A percentile compares a stretch with the other conserved stretches of the same genome.
Conservation (phyloP, 2,113 vertebrate genomes). For the Hydropotes inermis region DNA sequence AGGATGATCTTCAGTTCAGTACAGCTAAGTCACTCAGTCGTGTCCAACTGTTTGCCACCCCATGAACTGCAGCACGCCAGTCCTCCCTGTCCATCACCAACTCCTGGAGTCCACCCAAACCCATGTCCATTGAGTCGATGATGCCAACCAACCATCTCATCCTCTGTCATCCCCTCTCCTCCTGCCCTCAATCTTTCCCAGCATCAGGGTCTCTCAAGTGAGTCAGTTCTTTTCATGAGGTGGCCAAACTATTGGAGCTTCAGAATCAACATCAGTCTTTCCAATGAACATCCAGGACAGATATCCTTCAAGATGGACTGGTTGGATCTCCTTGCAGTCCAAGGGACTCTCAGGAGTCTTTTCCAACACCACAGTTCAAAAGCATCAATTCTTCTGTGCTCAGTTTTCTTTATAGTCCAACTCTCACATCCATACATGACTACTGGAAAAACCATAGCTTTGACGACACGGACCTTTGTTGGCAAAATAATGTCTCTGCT, state of each 20-base stretch:
- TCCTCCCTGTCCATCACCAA: neutral
- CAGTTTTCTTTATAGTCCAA: neutral
- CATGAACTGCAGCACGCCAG: neutral
- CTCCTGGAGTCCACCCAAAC: neutral
- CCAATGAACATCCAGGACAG: neutral
- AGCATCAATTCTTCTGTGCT: neutral
- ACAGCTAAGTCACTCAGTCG: neutral
- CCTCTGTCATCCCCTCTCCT: neutral
- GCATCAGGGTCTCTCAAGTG: neutral
- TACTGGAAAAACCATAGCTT: neutral
- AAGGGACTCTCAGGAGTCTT: neutral
- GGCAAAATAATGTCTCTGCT: neutral
- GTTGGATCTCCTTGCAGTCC: neutral
- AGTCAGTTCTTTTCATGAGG: neutral
- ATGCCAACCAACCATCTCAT: neutral
- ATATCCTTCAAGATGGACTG: neutral
- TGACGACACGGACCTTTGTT: fast-evolving
- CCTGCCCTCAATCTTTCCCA: neutral
- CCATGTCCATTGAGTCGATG: neutral
- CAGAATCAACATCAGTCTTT: neutral
- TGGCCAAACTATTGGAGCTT: neutral
- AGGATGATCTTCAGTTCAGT: neutral
- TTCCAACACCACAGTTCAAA: neutral
- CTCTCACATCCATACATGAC: neutral
- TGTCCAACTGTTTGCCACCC: neutral